Conservation (phyloP, 2,888 invertebrate species). For the Dolomedes plantarius region DNA sequence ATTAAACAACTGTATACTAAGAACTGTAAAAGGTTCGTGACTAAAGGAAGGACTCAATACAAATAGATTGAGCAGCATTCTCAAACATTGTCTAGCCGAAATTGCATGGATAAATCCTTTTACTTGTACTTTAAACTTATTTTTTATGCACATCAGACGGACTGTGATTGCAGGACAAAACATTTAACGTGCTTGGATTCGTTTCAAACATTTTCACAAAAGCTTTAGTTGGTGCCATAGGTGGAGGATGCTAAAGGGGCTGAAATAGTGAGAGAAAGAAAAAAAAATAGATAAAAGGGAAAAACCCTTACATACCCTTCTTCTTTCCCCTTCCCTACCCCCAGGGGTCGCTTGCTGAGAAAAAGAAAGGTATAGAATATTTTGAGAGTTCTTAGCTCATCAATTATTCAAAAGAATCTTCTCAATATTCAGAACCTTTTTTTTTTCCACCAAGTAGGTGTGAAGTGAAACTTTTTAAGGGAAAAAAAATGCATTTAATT, state of each 20-base stretch:
- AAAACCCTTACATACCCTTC: constrained; percentile 12
- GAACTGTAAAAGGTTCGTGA: too few relatives aligned
- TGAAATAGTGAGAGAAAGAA: constrained; percentile 51
- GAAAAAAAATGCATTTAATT: constrained; percentile 4
- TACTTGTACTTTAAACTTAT: neutral
- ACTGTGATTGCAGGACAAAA: constrained; percentile 30
- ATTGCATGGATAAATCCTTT: too few relatives aligned
- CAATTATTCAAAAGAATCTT: constrained; percentile 67
- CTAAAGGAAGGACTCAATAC: too few relatives aligned
- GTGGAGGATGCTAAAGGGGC: constrained; percentile 30
- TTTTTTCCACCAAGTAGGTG: neutral
- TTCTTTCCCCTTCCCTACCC: constrained; percentile 21
- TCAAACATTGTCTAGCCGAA: too few relatives aligned
- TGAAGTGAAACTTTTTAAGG: constrained; percentile 6
- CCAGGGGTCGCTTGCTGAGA: constrained; percentile 28
- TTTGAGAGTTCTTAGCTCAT: constrained; percentile 60
- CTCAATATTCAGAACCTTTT: constrained; percentile 10
- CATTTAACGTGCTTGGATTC: constrained; percentile 42
- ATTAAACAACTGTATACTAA: too few relatives aligned
- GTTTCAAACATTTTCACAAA: constrained; percentile 56
- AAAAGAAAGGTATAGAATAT: constrained; percentile 39
- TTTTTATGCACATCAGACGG: neutral
- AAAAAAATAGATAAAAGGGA: constrained; percentile 37
- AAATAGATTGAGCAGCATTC: too few relatives aligned
- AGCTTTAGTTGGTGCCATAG: constrained; percentile 22